A percentile compares a stretch with the other conserved stretches of the same genome.
Evolutionary conservation across 2,797 vertebrate species (phyloP).

Genomic region (Schizopygopsis malacanthus): DNA sequence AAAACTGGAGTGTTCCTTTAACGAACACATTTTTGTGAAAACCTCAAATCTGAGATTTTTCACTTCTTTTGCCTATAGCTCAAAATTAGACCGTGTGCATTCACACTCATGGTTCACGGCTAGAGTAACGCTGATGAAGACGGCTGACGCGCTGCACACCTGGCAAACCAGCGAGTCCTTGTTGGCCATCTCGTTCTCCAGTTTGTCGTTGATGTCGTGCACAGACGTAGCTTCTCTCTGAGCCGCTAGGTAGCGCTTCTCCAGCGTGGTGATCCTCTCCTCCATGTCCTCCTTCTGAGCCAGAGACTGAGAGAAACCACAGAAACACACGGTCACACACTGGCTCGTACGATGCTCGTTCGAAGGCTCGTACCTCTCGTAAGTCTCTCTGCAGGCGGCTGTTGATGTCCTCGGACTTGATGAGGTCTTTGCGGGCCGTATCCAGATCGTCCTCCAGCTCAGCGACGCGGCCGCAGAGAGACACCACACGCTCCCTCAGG

Average conservation of each 20-base stretch:
- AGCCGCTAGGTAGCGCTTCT: constrained; percentile 97
- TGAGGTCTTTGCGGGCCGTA: constrained; percentile 94
- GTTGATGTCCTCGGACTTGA: constrained; percentile 93
- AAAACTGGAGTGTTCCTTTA: too few relatives aligned
- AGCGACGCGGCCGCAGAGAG: constrained; percentile 82
- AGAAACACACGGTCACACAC: not conserved
- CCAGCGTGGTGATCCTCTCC: constrained; percentile 95
- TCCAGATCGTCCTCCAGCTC: constrained; percentile 97
- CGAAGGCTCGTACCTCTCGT: constrained; percentile 80
- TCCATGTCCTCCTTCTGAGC: constrained; percentile 99
- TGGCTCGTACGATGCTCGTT: not conserved
- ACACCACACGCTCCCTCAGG: constrained; percentile 92
- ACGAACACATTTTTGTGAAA: too few relatives aligned
- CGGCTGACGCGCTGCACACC: constrained; percentile 69
- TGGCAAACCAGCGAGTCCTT: constrained; percentile 93
- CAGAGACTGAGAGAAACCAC: constrained; percentile 80
- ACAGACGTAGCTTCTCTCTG: constrained; percentile 96
- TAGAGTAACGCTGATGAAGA: not conserved
- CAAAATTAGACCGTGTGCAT: too few relatives aligned
- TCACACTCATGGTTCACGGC: not conserved
- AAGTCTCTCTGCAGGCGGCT: constrained; percentile 92
- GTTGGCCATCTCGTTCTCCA: constrained; percentile 97
- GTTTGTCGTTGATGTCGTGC: constrained; percentile 97
- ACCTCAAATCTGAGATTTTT: not conserved
- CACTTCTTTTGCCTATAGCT: not conserved